Evolutionary conservation across 2,797 vertebrate genomes (phyloP).

Genomic region (Danio jaintianensis): DNA sequence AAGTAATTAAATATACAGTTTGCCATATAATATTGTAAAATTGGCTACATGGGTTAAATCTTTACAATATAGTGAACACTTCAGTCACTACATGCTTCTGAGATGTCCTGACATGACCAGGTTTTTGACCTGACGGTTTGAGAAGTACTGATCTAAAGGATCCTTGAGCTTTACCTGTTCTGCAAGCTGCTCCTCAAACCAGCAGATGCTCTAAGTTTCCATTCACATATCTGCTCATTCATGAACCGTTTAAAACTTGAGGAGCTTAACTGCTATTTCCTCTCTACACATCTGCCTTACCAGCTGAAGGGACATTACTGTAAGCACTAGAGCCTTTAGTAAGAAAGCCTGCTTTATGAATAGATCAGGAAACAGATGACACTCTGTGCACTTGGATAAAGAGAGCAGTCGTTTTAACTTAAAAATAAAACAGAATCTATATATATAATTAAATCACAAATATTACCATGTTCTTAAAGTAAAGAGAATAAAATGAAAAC

Average conservation of each 20-base stretch:
- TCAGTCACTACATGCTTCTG: background rate
- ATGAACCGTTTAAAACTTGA: slow-evolving; percentile 34
- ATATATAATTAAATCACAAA: too few species aligned
- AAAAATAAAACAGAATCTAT: background rate
- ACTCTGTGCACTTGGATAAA: background rate
- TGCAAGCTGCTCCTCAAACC: slow-evolving; percentile 41
- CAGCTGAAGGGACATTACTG: background rate
- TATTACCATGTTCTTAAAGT: too few species aligned
- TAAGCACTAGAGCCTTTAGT: slow-evolving; percentile 14
- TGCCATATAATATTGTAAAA: background rate
- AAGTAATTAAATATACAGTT: too few species aligned
- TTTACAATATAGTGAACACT: background rate
- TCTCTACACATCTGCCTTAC: slow-evolving; percentile 46
- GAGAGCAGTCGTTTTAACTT: background rate
- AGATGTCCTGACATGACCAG: slow-evolving; percentile 1
- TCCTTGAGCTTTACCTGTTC: slow-evolving; percentile 35
- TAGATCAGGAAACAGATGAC: background rate
- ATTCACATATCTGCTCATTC: slow-evolving; percentile 54
- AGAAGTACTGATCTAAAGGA: slow-evolving; percentile 23
- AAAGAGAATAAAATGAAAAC: too few species aligned
- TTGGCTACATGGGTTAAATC: background rate
- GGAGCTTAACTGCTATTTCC: slow-evolving; percentile 47
- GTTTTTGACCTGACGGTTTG: background rate
- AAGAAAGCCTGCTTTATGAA: background rate
- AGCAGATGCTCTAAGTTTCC: slow-evolving; percentile 48